phyloP scores from a whole-genome alignment of 2,888 invertebrate species.

The Lottia gigantea region DNA sequence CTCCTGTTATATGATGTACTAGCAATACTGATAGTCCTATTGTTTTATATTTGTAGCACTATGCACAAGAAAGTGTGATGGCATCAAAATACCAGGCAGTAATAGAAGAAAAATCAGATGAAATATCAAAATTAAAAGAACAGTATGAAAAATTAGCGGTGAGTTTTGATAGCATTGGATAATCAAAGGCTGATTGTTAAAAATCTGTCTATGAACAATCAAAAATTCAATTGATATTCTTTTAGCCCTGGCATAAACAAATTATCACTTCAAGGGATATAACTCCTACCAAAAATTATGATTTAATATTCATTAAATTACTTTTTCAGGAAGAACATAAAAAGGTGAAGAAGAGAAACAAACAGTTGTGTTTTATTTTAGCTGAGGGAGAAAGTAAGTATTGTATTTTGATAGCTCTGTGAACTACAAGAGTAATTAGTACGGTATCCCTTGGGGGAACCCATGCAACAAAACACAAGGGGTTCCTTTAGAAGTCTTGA shows the following conservation, averaged over 20 bases:
- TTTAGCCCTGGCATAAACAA: too few relatives aligned
- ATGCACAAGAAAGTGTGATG: constrained; percentile 74
- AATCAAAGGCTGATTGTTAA: background rate
- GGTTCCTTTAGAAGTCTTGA: too few relatives aligned
- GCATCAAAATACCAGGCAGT: constrained; percentile 74
- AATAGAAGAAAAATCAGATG: constrained; percentile 75
- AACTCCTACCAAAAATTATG: too few relatives aligned
- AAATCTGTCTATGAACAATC: too few relatives aligned
- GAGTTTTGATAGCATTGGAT: constrained; percentile 17
- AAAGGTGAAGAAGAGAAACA: constrained; percentile 78
- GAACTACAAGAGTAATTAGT: too few relatives aligned
- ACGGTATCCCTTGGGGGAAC: too few relatives aligned
- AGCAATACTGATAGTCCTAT: too few relatives aligned
- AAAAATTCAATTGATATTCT: too few relatives aligned
- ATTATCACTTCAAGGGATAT: too few relatives aligned
- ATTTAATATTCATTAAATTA: too few relatives aligned
- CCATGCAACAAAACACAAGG: too few relatives aligned
- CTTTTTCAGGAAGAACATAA: constrained; percentile 75
- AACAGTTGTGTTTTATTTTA: constrained; percentile 78
- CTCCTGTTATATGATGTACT: too few relatives aligned
- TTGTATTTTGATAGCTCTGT: background rate
- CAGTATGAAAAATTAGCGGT: constrained; percentile 62
- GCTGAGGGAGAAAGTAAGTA: constrained; percentile 80
- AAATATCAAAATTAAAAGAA: constrained; percentile 72
- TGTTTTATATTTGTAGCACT: constrained; percentile 62